Conservation (phyloP, 2,888 invertebrate genomes). For the Steromphala cineraria region DNA sequence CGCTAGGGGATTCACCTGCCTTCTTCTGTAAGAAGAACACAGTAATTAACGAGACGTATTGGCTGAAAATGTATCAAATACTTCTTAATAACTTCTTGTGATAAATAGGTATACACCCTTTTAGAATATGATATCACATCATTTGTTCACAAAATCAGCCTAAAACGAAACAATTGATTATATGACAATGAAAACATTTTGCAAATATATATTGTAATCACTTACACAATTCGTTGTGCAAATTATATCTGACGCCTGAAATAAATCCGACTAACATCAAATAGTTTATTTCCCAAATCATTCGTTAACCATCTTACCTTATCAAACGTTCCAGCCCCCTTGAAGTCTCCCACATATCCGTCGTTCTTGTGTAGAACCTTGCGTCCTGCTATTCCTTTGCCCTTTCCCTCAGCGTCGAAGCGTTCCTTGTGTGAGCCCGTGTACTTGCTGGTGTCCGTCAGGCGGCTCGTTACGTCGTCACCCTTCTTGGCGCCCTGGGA, state of each 20-base stretch:
- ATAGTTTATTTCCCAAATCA: too few relatives aligned
- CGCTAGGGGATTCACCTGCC: not conserved
- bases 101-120: too few relatives aligned
- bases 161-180: too few relatives aligned
- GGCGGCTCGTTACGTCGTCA: slow-evolving; percentile 27
- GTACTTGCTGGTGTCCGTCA: slow-evolving; percentile 38
- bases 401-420: slow-evolving; percentile 33
- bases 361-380: slow-evolving; percentile 12
- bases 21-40: not conserved
- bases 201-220: too few relatives aligned
- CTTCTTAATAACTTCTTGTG: too few relatives aligned
- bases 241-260: too few relatives aligned
- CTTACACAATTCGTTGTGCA: too few relatives aligned
- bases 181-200: too few relatives aligned
- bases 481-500: slow-evolving; percentile 11
- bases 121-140: too few relatives aligned
- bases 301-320: not conserved
- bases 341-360: slow-evolving; percentile 33
- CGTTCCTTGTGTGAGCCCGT: slow-evolving; percentile 40
- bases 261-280: too few relatives aligned
- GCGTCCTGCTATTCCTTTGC: slow-evolving; percentile 30
- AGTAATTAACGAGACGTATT: not conserved
- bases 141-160: too few relatives aligned
- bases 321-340: slow-evolving; percentile 2
- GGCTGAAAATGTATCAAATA: not conserved